phyloP scores from a whole-genome alignment of 1,140 invertebrate species.

The Macrocentrus cingulum region DNA sequence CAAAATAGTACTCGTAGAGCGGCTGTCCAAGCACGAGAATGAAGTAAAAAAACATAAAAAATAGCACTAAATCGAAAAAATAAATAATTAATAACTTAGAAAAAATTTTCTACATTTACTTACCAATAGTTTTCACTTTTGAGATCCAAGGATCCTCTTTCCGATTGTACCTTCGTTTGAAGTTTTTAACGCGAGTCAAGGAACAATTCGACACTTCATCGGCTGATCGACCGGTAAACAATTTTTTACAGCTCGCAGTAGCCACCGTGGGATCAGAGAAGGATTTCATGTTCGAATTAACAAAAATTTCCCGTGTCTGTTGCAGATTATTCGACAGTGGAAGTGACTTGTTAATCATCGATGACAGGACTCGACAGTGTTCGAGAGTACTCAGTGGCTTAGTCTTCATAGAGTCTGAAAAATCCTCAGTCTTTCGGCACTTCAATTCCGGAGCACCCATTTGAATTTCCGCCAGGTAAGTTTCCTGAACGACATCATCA shows the following conservation, averaged over 20 bases:
- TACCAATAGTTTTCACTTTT: too few species aligned
- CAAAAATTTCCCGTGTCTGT: conserved; percentile 25
- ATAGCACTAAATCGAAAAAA: too few species aligned
- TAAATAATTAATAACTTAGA: too few species aligned
- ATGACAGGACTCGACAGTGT: conserved; percentile 43
- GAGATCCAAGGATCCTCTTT: conserved; percentile 14
- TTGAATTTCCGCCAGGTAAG: conserved; percentile 32
- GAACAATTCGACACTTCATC: conserved; percentile 22
- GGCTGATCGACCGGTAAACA: neutral
- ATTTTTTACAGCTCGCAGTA: conserved; percentile 23
- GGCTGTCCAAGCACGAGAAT: too few species aligned
- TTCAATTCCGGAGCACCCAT: conserved; percentile 32
- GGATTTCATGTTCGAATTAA: conserved; percentile 28
- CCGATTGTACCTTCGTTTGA: conserved; percentile 25
- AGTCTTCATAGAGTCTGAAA: conserved; percentile 15
- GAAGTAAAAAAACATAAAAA: too few species aligned
- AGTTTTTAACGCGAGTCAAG: conserved; percentile 18
- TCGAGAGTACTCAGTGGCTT: conserved; percentile 39
- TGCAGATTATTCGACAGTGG: conserved; percentile 24
- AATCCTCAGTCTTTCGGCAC: conserved; percentile 8
- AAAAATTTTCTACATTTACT: too few species aligned
- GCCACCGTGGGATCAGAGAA: conserved; percentile 18
- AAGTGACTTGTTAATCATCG: conserved; percentile 42
- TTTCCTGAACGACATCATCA: conserved; percentile 19
- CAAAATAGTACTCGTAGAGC: too few species aligned